Evolutionary conservation across 2,113 vertebrate genomes (phyloP).

Genomic region (Macaca nemestrina): DNA sequence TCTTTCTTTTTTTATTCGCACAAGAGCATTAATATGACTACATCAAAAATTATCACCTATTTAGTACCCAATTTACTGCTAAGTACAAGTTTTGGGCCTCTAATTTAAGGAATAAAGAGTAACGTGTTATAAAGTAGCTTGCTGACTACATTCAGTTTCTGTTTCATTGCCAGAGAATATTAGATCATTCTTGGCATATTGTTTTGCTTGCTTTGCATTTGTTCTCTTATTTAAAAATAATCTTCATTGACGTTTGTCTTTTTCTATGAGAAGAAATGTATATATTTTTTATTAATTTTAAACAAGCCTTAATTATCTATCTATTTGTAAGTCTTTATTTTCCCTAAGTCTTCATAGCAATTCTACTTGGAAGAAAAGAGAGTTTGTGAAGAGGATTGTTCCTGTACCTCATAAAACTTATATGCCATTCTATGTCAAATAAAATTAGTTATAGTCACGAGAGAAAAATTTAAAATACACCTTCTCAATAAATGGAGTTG

Average conservation of each 20-base stretch:
- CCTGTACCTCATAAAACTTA: neutral
- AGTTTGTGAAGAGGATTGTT: neutral
- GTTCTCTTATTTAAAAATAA: neutral
- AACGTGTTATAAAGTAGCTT: neutral
- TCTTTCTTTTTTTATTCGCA: neutral
- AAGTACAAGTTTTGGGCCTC: neutral
- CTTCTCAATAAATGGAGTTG: slow-evolving; percentile 72
- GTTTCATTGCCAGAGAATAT: neutral
- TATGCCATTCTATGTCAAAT: slow-evolving; percentile 31
- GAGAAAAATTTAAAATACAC: slow-evolving; percentile 70
- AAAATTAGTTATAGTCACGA: neutral
- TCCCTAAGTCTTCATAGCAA: neutral
- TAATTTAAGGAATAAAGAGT: neutral
- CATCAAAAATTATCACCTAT: neutral
- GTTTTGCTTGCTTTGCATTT: neutral
- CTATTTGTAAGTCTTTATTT: neutral
- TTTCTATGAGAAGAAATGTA: neutral
- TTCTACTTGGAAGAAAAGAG: neutral
- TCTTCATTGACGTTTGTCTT: neutral
- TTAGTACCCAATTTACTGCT: neutral
- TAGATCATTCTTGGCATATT: neutral
- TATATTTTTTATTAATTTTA: neutral
- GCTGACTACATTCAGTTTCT: neutral
- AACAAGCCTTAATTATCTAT: neutral
- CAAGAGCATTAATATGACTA: neutral